phyloP scores from a whole-genome alignment of 2,113 vertebrate genomes.

The Chrysochloris asiatica region DNA sequence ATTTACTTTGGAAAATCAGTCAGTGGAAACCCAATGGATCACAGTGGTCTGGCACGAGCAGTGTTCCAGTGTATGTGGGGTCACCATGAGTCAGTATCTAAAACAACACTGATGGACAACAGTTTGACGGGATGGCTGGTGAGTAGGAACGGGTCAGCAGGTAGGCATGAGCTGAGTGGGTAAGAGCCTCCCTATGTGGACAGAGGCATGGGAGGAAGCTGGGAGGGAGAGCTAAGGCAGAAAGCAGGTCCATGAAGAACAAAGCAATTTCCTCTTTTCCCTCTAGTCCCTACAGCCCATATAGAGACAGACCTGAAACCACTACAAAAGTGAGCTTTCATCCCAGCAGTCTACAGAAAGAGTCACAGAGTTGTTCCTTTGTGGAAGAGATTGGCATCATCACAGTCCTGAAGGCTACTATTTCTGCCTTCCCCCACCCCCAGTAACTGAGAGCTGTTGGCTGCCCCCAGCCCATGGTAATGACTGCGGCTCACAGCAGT shows the following conservation, averaged over 20 bases:
- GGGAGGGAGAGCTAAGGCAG: neutral
- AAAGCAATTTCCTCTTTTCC: neutral
- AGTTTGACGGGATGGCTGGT: neutral
- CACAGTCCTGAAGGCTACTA: neutral
- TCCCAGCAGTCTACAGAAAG: neutral
- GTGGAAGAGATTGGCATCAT: conserved; percentile 23
- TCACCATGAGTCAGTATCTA: neutral
- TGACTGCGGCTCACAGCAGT: neutral
- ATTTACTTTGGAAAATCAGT: neutral
- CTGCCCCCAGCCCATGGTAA: rapidly evolving
- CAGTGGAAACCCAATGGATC: neutral
- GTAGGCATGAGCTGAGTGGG: neutral
- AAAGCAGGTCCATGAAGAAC: neutral
- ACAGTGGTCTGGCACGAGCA: neutral
- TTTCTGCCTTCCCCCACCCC: neutral
- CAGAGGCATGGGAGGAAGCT: neutral
- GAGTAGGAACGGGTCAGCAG: neutral
- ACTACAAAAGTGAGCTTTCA: neutral
- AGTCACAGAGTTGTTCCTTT: neutral
- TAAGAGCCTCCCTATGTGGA: neutral
- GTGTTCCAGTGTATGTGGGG: neutral
- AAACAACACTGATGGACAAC: neutral
- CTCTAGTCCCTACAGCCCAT: neutral
- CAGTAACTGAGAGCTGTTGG: neutral
- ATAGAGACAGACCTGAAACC: neutral